These are phyloP conservation scores for Drosophila ustulata DNA, from an alignment of 2,888 invertebrate genomes.

Conservation along the genomic window DNA sequence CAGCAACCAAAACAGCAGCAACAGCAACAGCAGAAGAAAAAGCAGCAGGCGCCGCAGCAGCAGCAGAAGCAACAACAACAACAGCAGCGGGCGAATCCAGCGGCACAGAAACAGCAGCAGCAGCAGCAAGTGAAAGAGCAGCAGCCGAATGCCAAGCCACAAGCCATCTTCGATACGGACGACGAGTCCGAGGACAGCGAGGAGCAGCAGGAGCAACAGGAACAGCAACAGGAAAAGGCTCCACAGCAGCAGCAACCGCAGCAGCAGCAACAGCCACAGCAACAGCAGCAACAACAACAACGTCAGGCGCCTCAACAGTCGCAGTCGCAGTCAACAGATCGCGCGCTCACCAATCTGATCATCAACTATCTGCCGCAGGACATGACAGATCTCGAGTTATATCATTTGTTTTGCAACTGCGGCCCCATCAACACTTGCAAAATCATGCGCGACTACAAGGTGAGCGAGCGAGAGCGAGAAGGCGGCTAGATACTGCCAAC, in stretches of 20 bases:
- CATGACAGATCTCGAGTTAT: constrained; percentile 95
- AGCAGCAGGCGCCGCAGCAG: background rate
- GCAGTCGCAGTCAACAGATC: constrained; percentile 34
- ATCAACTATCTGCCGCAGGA: constrained; percentile 98
- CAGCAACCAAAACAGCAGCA: background rate
- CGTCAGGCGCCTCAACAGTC: background rate
- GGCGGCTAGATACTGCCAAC: background rate
- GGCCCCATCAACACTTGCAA: constrained; percentile 96
- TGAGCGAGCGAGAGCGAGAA: constrained; percentile 78
- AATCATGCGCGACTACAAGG: constrained; percentile 96
- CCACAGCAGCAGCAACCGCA: background rate
- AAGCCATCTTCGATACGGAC: background rate
- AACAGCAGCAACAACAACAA: background rate
- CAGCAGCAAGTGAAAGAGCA: background rate
- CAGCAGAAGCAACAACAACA: background rate
- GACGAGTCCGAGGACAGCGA: constrained; percentile 1
- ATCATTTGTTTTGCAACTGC: constrained; percentile 93
- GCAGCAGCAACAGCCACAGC: background rate
- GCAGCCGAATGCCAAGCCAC: background rate
- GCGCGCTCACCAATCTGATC: constrained; percentile 91
- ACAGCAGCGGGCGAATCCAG: background rate
- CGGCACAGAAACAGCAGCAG: background rate
- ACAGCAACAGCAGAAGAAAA: background rate
- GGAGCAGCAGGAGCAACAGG: background rate
- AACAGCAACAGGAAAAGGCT: background rate